phyloP scores from a whole-genome alignment of 2,888 invertebrate genomes.

The Sussaba pulchella region DNA sequence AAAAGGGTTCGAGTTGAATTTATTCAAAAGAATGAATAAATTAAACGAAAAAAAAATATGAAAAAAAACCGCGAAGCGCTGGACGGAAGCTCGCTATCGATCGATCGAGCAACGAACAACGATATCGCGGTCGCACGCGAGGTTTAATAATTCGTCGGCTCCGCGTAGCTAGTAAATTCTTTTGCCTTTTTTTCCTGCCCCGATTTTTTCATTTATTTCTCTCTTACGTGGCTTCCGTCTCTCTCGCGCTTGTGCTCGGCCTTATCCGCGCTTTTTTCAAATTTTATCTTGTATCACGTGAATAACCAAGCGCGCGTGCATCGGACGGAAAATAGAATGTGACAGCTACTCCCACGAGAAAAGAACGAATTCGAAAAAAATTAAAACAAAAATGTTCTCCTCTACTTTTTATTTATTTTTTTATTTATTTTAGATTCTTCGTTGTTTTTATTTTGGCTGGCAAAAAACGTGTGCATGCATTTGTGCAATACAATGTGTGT shows the following conservation, averaged over 20 bases:
- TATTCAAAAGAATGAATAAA: too few species aligned
- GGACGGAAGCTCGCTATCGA: slow-evolving; percentile 62
- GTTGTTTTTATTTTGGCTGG: background rate
- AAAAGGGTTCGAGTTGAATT: slow-evolving; percentile 19
- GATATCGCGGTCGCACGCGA: slow-evolving; percentile 72
- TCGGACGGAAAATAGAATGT: background rate
- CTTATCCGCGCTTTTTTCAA: background rate
- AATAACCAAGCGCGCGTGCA: background rate
- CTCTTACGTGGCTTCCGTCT: background rate
- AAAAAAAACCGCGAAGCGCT: slow-evolving; percentile 48
- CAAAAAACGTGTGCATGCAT: too few species aligned
- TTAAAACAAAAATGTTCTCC: too few species aligned
- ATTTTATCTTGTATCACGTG: background rate
- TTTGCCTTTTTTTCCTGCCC: slow-evolving; percentile 14
- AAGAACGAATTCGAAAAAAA: too few species aligned
- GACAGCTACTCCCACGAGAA: too few species aligned
- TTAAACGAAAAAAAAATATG: slow-evolving; percentile 31
- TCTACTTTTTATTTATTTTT: background rate
- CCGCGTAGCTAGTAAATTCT: slow-evolving; percentile 44
- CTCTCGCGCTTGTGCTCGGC: background rate
- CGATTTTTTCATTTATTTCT: slow-evolving; percentile 8
- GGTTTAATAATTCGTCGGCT: slow-evolving; percentile 74
- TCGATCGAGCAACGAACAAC: slow-evolving; percentile 55
- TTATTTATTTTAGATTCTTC: background rate
- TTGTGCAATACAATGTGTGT: background rate